Base-by-base conservation (phyloP, 2,113 vertebrate species). In the Zosterops borbonicus region DNA sequence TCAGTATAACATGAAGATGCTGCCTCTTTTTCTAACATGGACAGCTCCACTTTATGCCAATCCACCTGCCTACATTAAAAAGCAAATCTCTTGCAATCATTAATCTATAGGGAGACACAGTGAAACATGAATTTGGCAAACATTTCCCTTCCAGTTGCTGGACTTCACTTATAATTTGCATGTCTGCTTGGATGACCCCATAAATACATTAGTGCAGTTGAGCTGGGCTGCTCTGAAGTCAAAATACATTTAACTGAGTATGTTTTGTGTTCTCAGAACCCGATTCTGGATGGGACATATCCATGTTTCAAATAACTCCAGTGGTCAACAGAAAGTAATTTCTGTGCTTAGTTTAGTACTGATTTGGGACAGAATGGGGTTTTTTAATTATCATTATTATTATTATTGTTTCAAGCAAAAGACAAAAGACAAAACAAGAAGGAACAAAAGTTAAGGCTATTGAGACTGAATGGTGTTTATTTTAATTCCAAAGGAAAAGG, bases 371-470 rank as follows among this genome's bases (percentile, higher is more conserved):
- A 47, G 23, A 53, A 62, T 49, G 35, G 0, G 46, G 5, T 46
- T 44, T 18, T 44, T 44, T 4, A 19, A 24, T 49, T 25, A 14
- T 50, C 14, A 9, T 50, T 82, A 14, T 82, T 80, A 27, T 46
- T 83, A 5, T 60, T 84, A 9, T 50, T 86, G 42, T 77, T 89
- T 92, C 63, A 92, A 95, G n/a, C 46, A 90, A 80, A 39, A 86
- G 71, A 92, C 89, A 94, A 95, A 97, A 83, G 76, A 92, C 89
- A 94, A 95, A 97, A 83, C 67, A 92, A 86, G 29, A 42, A 12
- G 42, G 46, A 80, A 80, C 39, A 83, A 67, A 93, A 94, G 47
- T 50, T 81, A 50, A 89, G 74, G 55, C 50, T 63, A 23, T 29
- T 56, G 42, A 74, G 50, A 65, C 19, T 39, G 28, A 67, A 55